These are phyloP conservation scores for Uria lomvia DNA, from an alignment of 2,113 vertebrate genomes.

Conservation along the genomic window DNA sequence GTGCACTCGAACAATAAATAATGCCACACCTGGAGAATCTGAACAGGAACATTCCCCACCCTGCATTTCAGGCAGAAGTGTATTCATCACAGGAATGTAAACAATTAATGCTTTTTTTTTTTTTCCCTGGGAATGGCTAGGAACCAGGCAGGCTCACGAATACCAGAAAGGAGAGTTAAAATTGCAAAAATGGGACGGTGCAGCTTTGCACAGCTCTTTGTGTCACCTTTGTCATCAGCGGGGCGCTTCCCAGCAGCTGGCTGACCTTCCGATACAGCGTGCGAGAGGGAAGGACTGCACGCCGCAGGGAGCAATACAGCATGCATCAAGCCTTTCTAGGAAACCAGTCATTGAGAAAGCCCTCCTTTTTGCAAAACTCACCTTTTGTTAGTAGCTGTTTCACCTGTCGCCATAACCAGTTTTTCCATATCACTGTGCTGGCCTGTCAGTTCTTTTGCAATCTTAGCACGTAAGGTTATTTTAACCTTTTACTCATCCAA, in stretches of 20 bases:
- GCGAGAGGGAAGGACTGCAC: not conserved
- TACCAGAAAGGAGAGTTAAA: not conserved
- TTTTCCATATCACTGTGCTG: not conserved
- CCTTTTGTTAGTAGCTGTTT: not conserved
- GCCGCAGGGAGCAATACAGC: not conserved
- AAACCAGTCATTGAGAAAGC: not conserved
- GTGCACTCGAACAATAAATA: too few relatives aligned
- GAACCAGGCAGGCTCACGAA: not conserved
- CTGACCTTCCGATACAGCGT: not conserved
- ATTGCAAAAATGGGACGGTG: not conserved
- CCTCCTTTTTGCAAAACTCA: not conserved
- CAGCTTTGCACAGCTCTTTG: not conserved
- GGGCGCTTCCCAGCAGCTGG: not conserved
- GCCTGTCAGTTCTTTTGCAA: not conserved
- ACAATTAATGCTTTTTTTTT: too few relatives aligned
- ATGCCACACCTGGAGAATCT: not conserved
- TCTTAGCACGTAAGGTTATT: not conserved
- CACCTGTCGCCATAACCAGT: not conserved
- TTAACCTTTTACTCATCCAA: not conserved
- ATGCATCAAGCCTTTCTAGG: not conserved
- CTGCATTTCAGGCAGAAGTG: not conserved
- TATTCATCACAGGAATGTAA: not conserved
- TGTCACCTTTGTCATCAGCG: not conserved
- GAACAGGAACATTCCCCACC: not conserved
- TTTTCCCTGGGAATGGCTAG: not conserved